Evolutionary conservation across 2,113 vertebrate genomes (phyloP), one percentile per base, ranked within the genome.

Genomic region (Phalacrocorax brasilianus): DNA sequence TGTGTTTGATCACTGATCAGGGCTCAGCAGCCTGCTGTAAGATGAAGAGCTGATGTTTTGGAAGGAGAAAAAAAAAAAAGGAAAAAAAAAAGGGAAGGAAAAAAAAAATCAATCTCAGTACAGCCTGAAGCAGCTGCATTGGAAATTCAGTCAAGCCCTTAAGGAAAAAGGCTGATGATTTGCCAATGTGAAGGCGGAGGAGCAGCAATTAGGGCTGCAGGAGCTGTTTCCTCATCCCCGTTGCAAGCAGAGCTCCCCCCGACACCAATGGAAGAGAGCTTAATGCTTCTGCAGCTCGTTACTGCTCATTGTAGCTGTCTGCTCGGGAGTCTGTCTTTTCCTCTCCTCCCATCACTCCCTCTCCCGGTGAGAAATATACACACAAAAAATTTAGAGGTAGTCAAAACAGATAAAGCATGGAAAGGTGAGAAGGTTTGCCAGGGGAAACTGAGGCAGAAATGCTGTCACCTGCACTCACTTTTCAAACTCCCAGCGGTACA

Each of bases 381-480:
- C 16, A 38, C 19, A 11, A 58, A 55, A 30, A 47, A 8, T 4
- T 14, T 9, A 20, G 32, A 67, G 24, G 45, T 11, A n/a, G 6
- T 17, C 42, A 12, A 14, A 24, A 45, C 6, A 65, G 38, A 14
- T 27, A 27, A 82, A 12, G 56, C n/a, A n/a, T 66, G 49, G 74
- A 50, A 47, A 74, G 5, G 32, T 33, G n/a, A 53, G 24, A 44
- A 52, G 8, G 10, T 59, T 53, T 74, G 19, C 13, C 24, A 27
- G 7, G 56, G 47, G 66, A 93, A 92, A 94, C 74, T n/a, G 78
- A 83, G 66, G 78, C 88, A 90, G 71, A n/a, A 77, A n/a, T 5
- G 21, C 9, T n/a, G 13, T 32, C 49, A 30, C 49, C 21, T 63
- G 7, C 3, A 0, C 7, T 13, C 20, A 8, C 35, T 28, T 74